A percentile compares a stretch with the other conserved stretches of the same genome.
Evolutionary conservation across 2,888 invertebrate species (phyloP).

Genomic region (Ichneumon xanthorius): DNA sequence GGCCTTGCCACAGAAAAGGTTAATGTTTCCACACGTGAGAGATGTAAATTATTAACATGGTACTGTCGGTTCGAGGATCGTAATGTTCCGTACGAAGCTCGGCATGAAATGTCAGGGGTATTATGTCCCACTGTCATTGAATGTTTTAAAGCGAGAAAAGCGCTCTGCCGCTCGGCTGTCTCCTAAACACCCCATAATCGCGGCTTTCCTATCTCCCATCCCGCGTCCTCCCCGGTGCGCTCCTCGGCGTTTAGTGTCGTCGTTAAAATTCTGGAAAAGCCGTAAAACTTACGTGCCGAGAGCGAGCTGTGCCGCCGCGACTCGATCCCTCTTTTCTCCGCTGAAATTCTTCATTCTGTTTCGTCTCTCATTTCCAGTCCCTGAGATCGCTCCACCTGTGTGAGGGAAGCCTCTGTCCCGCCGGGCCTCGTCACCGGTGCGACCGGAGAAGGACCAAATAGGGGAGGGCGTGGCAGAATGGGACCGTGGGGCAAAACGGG

Average conservation of each 20-base stretch:
- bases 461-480: too few species aligned
- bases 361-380: conserved; percentile 10
- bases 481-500: too few species aligned
- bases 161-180: conserved; percentile 43
- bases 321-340: conserved; percentile 34
- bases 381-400: conserved; percentile 39
- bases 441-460: conserved; percentile 62
- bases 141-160: conserved; percentile 65
- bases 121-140: conserved; percentile 37
- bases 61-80: not conserved
- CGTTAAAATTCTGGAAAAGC: conserved; percentile 84
- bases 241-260: conserved; percentile 77
- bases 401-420: conserved; percentile 39
- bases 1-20: conserved; percentile 18
- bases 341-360: conserved; percentile 30
- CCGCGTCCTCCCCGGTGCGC: not conserved
- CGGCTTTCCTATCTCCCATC: conserved; percentile 39
- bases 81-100: conserved; percentile 7
- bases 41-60: conserved; percentile 9
- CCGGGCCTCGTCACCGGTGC: conserved; percentile 15
- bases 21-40: conserved; percentile 15
- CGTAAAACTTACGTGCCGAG: conserved; percentile 78
- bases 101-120: conserved; percentile 20
- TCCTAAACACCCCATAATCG: conserved; percentile 77
- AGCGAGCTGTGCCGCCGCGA: conserved; percentile 33